phyloP scores from a whole-genome alignment of 2,113 vertebrate species.

The Oriolus oriolus region DNA sequence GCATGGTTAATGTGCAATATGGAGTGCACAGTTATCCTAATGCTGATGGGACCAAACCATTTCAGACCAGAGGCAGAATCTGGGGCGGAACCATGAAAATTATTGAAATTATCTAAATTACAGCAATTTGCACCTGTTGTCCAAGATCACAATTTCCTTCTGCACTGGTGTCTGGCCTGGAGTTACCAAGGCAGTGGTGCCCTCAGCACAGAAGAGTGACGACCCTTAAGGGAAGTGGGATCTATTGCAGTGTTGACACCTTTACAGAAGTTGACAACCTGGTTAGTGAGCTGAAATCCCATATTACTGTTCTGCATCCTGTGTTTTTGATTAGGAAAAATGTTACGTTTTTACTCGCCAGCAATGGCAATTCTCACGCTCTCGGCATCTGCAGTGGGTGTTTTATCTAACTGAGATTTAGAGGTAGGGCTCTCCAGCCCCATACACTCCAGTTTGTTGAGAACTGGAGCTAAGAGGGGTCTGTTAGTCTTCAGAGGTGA shows the following conservation, averaged over 20 bases:
- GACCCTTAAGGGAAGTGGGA: background rate
- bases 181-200: background rate
- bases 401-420: background rate
- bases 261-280: background rate
- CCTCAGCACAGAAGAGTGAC: background rate
- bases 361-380: background rate
- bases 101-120: background rate
- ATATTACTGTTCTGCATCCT: background rate
- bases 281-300: background rate
- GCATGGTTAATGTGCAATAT: background rate
- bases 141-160: background rate
- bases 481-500: slow-evolving; percentile 11
- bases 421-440: background rate
- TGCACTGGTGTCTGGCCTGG: background rate
- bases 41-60: background rate
- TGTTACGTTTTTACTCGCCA: background rate
- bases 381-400: background rate
- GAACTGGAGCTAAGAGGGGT: background rate
- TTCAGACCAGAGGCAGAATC: background rate
- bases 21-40: background rate
- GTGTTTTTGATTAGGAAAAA: background rate
- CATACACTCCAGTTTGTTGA: background rate
- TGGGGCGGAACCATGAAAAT: background rate
- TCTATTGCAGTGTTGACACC: background rate
- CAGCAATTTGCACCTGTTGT: background rate